Conservation (phyloP, 2,797 vertebrate species). For the Sorex maritimensis region DNA sequence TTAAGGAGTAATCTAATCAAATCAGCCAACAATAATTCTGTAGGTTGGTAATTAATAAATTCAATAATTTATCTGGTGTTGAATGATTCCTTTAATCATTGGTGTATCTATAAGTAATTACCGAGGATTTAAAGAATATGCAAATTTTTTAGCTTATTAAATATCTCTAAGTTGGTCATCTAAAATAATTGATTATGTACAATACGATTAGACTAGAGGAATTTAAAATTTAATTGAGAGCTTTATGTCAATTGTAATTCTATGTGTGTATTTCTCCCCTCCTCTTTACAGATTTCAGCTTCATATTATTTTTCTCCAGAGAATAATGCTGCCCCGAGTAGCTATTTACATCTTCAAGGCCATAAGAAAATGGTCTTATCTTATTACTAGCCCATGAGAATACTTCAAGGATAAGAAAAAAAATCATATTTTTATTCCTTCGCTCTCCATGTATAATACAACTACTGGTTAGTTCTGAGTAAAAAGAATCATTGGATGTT, state of each 20-base stretch:
- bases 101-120: slow-evolving; percentile 62
- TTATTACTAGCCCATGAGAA: neutral
- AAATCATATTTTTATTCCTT: slow-evolving; percentile 48
- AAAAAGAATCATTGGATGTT: neutral
- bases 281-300: slow-evolving; percentile 23
- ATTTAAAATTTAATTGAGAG: slow-evolving; percentile 16
- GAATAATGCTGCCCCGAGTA: neutral
- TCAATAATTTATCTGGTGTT: slow-evolving; percentile 78
- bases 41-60: slow-evolving; percentile 78
- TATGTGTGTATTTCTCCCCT: neutral
- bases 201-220: slow-evolving; percentile 25
- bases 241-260: slow-evolving; percentile 57
- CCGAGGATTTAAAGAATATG: slow-evolving; percentile 64
- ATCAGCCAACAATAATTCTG: slow-evolving; percentile 80
- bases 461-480: slow-evolving; percentile 18
- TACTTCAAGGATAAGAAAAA: neutral
- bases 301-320: neutral
- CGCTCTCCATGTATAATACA: slow-evolving; percentile 24
- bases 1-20: slow-evolving; percentile 82
- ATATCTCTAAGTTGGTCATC: slow-evolving; percentile 63
- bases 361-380: slow-evolving; percentile 2
- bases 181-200: neutral
- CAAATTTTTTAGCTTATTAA: slow-evolving; percentile 74
- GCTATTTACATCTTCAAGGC: neutral
- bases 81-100: slow-evolving; percentile 72